Base-by-base conservation (phyloP, 1,140 invertebrate genomes). In the Charaxes varanes region DNA sequence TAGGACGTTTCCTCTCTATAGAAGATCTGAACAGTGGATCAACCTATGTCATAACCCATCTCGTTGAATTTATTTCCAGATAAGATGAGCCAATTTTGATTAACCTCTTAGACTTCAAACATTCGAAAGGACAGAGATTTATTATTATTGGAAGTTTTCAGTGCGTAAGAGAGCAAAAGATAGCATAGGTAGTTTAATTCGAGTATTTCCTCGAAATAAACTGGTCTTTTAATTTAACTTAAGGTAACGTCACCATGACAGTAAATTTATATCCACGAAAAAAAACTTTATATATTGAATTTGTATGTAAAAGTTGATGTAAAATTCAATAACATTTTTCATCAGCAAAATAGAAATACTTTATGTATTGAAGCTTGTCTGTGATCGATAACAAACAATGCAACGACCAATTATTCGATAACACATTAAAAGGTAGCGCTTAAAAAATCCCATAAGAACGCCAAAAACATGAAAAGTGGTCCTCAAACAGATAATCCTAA, bases 11-110 rank as follows among this genome's bases (percentile, higher is more conserved):
- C 13, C 14, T 18, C 1, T 6, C 5, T 28, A 31, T 18, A 7
- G 11, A 17, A 31, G n/a, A 16, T 28, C 27, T 28, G 28, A 14
- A 31, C 15, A 31, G 7, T 31, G 51, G 46, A 68, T 59, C 67
- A 62, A 49, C 71, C n/a, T n/a, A n/a, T n/a, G 57, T 71, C 66
- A 71, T 69, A 70, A 62, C 57, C 55, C 70, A 66, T 64, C 64
- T 24, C 19, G 19, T 53, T 34, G 33, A 17, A 28, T 47, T 33
- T 47, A 28, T 32, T 57, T 23, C 36, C 51, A 61, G 73, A 67
- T 65, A 71, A 66, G 60, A 62, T 51, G 53, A 65, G 61, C 68
- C 68, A 74, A 70, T 67, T 72, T 64, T 61, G 57, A 63, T 49
- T 55, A 53, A 52, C 50, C 46, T 50, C 53, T 41, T 50, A 44